A percentile compares a stretch with the other conserved stretches of the same genome.
phyloP scores from a whole-genome alignment of 2,888 invertebrate species.

The Chirona hameri region DNA sequence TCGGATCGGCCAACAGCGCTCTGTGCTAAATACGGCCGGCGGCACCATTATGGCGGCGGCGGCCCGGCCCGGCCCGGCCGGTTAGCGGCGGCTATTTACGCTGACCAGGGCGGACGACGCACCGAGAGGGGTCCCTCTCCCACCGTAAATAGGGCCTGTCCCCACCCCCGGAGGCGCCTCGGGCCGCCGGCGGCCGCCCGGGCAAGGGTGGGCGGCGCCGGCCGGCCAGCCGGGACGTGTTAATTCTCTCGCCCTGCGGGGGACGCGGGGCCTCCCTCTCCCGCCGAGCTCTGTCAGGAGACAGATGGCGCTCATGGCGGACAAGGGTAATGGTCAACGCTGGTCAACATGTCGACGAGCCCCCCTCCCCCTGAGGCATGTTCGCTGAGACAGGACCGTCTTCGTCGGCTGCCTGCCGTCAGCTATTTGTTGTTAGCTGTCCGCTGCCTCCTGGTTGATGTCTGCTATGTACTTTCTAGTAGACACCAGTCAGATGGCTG shows the following conservation, averaged over 20 bases:
- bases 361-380: no score
- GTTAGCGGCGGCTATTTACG: background rate
- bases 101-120: background rate
- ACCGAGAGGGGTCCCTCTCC: background rate
- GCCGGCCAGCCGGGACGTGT: background rate
- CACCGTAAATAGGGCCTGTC: background rate
- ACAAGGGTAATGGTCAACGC: background rate
- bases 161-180: background rate
- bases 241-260: constrained; percentile 7
- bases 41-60: background rate
- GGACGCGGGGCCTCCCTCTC: background rate
- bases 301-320: background rate
- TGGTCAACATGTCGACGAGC: background rate
- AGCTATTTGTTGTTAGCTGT: no score
- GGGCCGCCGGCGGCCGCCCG: no score
- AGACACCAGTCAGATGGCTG: no score
- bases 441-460: no score
- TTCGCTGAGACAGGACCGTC: no score
- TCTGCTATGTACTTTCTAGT: no score
- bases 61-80: background rate
- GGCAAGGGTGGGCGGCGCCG: background rate
- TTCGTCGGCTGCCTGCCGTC: no score
- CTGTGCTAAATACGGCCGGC: constrained; percentile 6
- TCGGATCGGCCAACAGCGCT: background rate
- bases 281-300: background rate